These are phyloP conservation scores for Tiliacea citrago DNA, from an alignment of 2,888 invertebrate genomes.

Conservation along the genomic window DNA sequence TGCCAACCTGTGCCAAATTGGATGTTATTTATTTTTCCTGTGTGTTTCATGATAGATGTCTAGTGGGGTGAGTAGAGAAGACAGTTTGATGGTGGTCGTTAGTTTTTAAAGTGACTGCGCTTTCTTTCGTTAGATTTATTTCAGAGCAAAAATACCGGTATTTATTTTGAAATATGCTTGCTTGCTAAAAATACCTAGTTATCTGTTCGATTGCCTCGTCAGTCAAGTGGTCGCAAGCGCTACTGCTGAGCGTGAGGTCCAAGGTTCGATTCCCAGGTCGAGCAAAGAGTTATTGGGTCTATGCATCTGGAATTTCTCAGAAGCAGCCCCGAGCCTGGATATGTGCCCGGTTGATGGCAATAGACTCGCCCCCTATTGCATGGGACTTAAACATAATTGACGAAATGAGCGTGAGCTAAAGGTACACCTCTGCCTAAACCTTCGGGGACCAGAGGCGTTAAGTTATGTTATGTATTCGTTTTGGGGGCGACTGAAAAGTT, in stretches of 20 bases:
- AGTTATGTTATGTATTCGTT: background rate
- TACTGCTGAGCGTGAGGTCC: background rate
- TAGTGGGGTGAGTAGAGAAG: slow-evolving; percentile 4
- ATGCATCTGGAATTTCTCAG: no score
- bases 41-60: slow-evolving; percentile 4
- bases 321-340: no score
- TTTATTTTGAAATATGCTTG: slow-evolving; percentile 7
- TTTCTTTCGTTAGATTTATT: background rate
- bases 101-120: background rate
- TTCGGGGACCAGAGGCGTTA: background rate
- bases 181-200: background rate
- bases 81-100: slow-evolving; percentile 9
- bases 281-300: no score
- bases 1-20: slow-evolving; percentile 52
- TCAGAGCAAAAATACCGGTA: background rate
- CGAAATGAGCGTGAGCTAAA: background rate
- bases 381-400: no score
- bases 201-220: background rate
- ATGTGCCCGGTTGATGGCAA: no score
- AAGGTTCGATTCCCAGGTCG: background rate
- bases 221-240: background rate
- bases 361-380: no score
- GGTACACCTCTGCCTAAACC: background rate
- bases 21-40: slow-evolving; percentile 53
- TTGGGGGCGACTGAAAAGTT: background rate